A percentile compares a stretch with the other conserved stretches of the same genome.
phyloP scores from a whole-genome alignment of 2,113 vertebrate genomes.

The Corydoras sp. region DNA sequence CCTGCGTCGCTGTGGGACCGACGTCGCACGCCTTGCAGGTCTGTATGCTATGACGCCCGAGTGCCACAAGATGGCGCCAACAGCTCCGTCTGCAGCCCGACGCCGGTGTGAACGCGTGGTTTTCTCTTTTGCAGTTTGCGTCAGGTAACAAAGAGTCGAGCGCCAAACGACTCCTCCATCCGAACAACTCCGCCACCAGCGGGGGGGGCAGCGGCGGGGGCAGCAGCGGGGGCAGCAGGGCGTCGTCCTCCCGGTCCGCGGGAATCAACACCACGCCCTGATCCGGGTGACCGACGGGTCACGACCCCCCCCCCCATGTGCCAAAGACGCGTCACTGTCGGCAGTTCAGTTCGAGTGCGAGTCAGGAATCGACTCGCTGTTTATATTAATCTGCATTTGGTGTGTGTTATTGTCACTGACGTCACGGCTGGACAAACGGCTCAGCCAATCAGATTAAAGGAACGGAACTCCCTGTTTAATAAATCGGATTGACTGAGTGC shows the following conservation, averaged over 20 bases:
- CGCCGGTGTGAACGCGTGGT: conserved; percentile 53
- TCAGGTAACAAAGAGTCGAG: conserved; percentile 49
- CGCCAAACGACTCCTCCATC: conserved; percentile 46
- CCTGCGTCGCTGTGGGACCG: neutral
- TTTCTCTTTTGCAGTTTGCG: conserved; percentile 50
- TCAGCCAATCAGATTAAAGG: too few species aligned
- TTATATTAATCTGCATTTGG: too few species aligned
- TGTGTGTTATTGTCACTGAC: too few species aligned
- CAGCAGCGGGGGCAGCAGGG: conserved; percentile 30
- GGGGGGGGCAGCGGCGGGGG: too few species aligned
- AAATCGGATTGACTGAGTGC: too few species aligned
- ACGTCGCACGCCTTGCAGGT: conserved; percentile 37
- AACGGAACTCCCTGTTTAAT: too few species aligned
- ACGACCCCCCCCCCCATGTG: too few species aligned
- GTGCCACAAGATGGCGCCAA: conserved; percentile 71
- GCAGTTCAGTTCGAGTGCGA: too few species aligned
- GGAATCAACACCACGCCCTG: conserved; percentile 5
- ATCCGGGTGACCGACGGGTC: conserved; percentile 4
- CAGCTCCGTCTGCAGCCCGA: conserved; percentile 31
- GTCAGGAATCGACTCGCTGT: too few species aligned
- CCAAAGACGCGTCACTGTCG: too few species aligned
- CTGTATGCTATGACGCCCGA: conserved; percentile 1
- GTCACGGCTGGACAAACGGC: too few species aligned
- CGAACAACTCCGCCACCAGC: conserved; percentile 31
- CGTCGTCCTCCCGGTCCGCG: conserved; percentile 36